Percentiles rank a stretch among this genome's conserved stretches.
phyloP scores from a whole-genome alignment of 2,113 vertebrate genomes.

The Struthio camelus region DNA sequence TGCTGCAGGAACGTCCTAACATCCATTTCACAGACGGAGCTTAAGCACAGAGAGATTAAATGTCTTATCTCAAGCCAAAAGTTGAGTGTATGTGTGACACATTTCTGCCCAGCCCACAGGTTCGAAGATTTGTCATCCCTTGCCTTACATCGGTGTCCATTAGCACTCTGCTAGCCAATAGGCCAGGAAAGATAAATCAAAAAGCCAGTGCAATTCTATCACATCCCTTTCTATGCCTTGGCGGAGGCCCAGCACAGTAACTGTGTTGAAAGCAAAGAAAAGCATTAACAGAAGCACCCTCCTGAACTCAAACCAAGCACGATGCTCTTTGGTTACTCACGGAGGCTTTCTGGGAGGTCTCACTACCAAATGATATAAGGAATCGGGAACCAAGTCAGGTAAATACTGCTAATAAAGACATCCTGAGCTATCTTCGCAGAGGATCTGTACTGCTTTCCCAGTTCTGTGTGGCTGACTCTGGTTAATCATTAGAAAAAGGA shows the following conservation, averaged over 20 bases:
- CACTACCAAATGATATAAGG: background rate
- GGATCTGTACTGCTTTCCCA: background rate
- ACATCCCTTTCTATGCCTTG: background rate
- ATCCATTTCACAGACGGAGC: slow-evolving; percentile 5
- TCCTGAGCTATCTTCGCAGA: background rate
- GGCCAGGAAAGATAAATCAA: background rate
- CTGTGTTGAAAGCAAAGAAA: background rate
- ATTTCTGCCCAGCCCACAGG: background rate
- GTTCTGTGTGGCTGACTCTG: fast-evolving
- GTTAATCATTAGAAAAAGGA: background rate
- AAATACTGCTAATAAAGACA: background rate
- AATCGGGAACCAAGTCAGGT: background rate
- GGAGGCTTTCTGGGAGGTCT: background rate
- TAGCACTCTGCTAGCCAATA: background rate
- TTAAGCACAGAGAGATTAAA: slow-evolving; percentile 38
- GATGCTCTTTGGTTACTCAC: fast-evolving
- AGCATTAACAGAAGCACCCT: background rate
- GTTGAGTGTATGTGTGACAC: background rate
- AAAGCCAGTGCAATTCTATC: background rate
- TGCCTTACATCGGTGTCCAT: background rate
- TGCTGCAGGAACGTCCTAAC: background rate
- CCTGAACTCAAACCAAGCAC: background rate
- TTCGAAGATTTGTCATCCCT: background rate
- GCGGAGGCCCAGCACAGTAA: background rate
- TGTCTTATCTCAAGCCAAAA: slow-evolving; percentile 3